phyloP scores from a whole-genome alignment of 2,113 vertebrate species.

The Illadopsis cleaveri region DNA sequence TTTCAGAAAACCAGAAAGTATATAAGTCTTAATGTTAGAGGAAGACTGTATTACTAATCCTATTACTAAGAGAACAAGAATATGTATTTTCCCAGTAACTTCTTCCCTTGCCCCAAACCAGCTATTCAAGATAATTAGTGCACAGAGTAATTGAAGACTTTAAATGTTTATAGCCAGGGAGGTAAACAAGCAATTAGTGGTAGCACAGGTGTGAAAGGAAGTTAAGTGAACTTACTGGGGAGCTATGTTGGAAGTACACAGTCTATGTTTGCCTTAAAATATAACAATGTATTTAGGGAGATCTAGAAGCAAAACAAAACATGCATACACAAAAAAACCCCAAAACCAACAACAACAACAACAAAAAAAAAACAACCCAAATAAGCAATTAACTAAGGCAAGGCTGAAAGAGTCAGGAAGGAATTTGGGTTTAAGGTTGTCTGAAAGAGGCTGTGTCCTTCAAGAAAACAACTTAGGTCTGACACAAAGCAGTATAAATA shows the following conservation, averaged over 20 bases:
- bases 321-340: neutral
- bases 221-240: neutral
- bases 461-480: neutral
- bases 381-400: neutral
- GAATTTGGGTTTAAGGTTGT: neutral
- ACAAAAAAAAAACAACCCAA: no score
- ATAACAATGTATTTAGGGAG: neutral
- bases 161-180: slow-evolving; percentile 37
- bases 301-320: neutral
- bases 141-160: slow-evolving; percentile 27
- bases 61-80: neutral
- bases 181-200: slow-evolving; percentile 38
- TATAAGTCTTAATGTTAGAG: neutral
- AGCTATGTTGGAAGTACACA: neutral
- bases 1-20: neutral
- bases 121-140: slow-evolving; percentile 27
- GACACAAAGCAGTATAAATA: neutral
- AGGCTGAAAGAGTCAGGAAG: neutral
- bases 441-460: neutral
- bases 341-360: no score
- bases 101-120: slow-evolving; percentile 24
- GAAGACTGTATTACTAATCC: neutral
- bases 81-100: neutral
- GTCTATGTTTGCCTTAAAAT: neutral
- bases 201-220: slow-evolving; percentile 34